phyloP scores from a whole-genome alignment of 2,797 vertebrate genomes.

The Hippopotamyrus pictus region DNA sequence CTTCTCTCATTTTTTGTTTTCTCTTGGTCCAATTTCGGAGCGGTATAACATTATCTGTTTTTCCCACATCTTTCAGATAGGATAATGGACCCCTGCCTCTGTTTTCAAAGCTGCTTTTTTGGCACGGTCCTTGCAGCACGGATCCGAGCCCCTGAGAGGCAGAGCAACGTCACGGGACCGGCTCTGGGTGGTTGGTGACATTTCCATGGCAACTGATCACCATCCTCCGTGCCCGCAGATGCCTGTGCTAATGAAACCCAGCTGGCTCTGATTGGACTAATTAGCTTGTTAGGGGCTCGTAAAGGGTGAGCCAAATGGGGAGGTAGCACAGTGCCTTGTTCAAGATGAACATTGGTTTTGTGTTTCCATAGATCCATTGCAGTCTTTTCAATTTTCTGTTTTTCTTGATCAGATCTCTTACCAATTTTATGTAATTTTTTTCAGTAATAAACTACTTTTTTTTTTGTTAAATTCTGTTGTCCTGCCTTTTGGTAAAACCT shows the following conservation, averaged over 20 bases:
- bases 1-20: background rate
- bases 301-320: background rate
- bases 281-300: constrained; percentile 1
- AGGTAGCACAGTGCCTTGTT: background rate
- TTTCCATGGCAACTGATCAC: constrained; percentile 7
- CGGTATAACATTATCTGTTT: background rate
- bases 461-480: background rate
- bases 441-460: background rate
- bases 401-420: background rate
- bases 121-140: background rate
- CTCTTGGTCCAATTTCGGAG: background rate
- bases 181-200: background rate
- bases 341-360: background rate
- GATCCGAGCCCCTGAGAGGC: background rate
- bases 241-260: constrained; percentile 7
- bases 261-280: constrained; percentile 2
- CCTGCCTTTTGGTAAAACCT: background rate
- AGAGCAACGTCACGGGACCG: background rate
- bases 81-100: background rate
- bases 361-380: background rate
- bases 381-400: background rate
- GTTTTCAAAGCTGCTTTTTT: background rate
- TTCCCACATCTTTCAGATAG: background rate
- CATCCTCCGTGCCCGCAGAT: background rate
- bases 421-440: background rate